Evolutionary conservation across 2,797 vertebrate genomes (phyloP), one percentile per base, ranked within the genome.

Genomic region (Paedocypris micromegethes): DNA sequence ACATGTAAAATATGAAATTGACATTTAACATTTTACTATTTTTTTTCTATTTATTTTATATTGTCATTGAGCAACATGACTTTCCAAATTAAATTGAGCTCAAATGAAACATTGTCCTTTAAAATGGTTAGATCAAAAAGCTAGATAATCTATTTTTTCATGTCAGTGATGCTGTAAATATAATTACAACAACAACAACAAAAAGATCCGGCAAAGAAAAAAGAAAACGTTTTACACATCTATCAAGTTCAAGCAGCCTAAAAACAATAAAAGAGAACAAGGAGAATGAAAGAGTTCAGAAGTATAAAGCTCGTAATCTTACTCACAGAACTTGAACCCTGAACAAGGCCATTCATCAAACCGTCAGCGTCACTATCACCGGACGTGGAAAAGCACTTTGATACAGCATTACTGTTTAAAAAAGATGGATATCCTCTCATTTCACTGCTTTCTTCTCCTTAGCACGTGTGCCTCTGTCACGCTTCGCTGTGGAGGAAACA

Each of bases 331-430:
- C 62, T 52, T 68, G 66, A 72, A 72, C 64, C 61, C 44, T 46
- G 62, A 67, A 47, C 47, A 44, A 56, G 70, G 49, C 65, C 75
- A 74, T 77, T 72, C 68, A 69, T 77, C 75, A 77, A 74, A 72
- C 41, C 9, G 23, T 66, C 50, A 53, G 66, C 9, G 46, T 45
- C 51, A 39, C 9, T 3, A 38, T 37, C 49, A 4, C 42, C 4
- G 67, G 52, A 70, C 52, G 58, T 4, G 52, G 51, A 62, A 70
- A 56, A 70, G 67, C 58, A 55, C 51, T 70, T 62, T 62, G 56
- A 68, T 68, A 48, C 46, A 37, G 58, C 72, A 73, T 73, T 68
- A 68, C 47, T 52, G 59, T 73, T 53, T 52, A 56, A 53, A 68
- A 63, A 51, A 58, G 60, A 73, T 73, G 72, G 54, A 53, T 52